Evolutionary conservation across 92 coral and sea anemone genomes (phyloP).

Genomic region (Phenganax stokvisi): DNA sequence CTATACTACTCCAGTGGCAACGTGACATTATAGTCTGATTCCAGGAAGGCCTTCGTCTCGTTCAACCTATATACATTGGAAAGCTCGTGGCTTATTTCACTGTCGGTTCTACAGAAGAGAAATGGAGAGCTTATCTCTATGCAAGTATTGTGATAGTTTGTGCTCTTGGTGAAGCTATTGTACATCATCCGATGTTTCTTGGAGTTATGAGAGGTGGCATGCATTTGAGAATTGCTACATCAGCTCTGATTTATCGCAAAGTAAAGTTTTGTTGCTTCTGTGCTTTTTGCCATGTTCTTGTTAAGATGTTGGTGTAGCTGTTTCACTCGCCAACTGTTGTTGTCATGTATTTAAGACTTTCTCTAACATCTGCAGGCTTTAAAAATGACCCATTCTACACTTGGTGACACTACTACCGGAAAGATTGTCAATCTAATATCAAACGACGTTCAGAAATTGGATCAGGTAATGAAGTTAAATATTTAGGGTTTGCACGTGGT

Average conservation of each 20-base stretch:
- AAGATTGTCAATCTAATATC: constrained; percentile 86
- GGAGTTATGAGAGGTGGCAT: constrained; percentile 58
- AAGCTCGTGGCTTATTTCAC: constrained; percentile 67
- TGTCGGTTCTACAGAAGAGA: constrained; percentile 58
- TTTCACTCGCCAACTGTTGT: neutral
- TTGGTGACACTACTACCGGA: constrained; percentile 71
- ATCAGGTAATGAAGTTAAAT: constrained; percentile 50
- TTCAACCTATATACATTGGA: constrained; percentile 69
- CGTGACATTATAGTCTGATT: neutral
- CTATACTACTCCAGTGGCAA: neutral
- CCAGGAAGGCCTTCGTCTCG: constrained; percentile 59
- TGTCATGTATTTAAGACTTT: neutral
- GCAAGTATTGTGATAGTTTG: constrained; percentile 51
- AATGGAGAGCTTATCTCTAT: constrained; percentile 57
- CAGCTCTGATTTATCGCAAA: constrained; percentile 76
- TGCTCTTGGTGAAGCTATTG: constrained; percentile 38
- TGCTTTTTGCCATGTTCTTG: too few relatives aligned
- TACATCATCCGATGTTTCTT: constrained; percentile 77
- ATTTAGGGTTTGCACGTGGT: too few relatives aligned
- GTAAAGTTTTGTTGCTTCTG: constrained; percentile 32
- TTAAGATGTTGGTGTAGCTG: neutral
- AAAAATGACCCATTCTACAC: constrained; percentile 61
- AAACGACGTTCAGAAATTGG: constrained; percentile 81
- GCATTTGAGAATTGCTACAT: constrained; percentile 64
- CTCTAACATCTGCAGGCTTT: constrained; percentile 50